Percentiles rank a stretch among this genome's conserved stretches.
phyloP scores from a whole-genome alignment of 1,140 invertebrate species.

The Aphis gossypii region DNA sequence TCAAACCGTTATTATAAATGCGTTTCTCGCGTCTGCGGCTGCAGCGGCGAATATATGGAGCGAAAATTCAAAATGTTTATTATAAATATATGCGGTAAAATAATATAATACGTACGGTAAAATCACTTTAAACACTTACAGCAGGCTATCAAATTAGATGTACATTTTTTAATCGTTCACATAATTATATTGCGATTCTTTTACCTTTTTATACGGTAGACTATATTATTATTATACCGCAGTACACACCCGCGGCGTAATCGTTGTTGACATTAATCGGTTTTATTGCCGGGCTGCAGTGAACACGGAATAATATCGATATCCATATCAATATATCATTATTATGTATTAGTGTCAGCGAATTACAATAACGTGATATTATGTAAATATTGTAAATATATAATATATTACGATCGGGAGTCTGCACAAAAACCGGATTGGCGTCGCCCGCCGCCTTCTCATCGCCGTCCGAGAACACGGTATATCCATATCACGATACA shows the following conservation, averaged over 20 bases:
- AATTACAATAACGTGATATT: not conserved
- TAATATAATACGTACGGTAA: not conserved
- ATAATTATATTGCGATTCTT: not conserved
- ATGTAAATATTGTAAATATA: not conserved
- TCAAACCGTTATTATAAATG: not conserved
- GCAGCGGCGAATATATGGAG: not conserved
- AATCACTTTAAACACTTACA: not conserved
- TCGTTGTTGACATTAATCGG: not conserved
- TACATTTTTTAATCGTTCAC: not conserved
- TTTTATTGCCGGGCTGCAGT: not conserved
- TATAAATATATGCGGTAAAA: not conserved
- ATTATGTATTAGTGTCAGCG: conserved; percentile 4
- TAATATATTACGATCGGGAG: not conserved
- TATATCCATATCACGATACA: not conserved
- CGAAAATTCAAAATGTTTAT: not conserved
- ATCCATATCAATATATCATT: not conserved
- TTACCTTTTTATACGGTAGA: no score
- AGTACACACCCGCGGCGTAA: not conserved
- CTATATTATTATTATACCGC: no score
- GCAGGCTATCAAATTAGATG: not conserved
- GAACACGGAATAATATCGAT: not conserved
- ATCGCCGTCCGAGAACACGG: not conserved
- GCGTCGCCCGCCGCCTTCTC: no score
- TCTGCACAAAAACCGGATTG: not conserved
- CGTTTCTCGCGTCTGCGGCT: not conserved